Conservation (phyloP, 2,113 vertebrate species). For the Heterotilapia buettikoferi region DNA sequence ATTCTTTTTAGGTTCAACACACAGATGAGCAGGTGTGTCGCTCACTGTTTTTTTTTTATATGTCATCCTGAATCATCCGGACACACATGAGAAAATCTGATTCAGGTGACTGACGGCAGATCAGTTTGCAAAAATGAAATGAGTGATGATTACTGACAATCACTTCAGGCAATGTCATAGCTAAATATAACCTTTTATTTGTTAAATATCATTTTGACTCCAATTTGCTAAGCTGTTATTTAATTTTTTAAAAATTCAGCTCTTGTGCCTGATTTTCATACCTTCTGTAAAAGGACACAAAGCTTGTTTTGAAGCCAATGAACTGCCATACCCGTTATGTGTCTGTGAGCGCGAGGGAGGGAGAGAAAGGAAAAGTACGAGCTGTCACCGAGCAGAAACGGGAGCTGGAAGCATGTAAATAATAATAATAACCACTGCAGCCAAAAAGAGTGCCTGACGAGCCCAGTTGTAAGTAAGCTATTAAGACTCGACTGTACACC, state of each 20-base stretch:
- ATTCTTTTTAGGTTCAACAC: not conserved
- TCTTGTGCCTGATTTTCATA: not conserved
- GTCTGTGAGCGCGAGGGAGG: not conserved
- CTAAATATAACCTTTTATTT: not conserved
- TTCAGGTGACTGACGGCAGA: not conserved
- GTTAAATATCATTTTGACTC: not conserved
- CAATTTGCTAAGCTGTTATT: not conserved
- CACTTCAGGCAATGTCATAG: not conserved
- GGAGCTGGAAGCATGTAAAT: not conserved
- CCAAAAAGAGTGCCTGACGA: not conserved
- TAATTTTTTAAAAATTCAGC: fast-evolving
- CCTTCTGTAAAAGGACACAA: not conserved
- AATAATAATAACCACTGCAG: not conserved
- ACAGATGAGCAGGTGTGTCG: not conserved
- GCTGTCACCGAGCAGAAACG: not conserved
- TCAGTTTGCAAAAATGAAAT: not conserved
- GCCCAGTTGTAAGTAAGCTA: not conserved
- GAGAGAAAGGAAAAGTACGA: not conserved
- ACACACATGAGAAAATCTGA: not conserved
- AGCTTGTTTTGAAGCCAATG: not conserved
- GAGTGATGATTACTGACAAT: not conserved
- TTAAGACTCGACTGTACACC: fast-evolving
- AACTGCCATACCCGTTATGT: not conserved
- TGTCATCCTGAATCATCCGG: not conserved
- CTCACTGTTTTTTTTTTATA: not conserved